These are phyloP conservation scores for Slavum lentiscoides DNA, from an alignment of 2,888 invertebrate species.

Conservation along the genomic window DNA sequence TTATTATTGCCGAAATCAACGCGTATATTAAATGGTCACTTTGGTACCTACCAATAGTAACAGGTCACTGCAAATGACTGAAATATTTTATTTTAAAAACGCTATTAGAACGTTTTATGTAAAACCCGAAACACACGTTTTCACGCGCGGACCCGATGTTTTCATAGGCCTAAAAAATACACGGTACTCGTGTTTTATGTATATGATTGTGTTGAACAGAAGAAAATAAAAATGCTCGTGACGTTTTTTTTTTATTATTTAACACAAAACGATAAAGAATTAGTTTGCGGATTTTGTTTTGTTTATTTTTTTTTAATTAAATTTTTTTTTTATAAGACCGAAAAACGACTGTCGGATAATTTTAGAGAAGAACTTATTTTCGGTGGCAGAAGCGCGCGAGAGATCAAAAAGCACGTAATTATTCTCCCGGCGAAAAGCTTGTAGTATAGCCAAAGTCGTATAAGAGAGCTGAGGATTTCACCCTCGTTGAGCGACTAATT, in stretches of 20 bases:
- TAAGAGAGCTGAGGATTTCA: background rate
- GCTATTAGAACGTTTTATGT: no score
- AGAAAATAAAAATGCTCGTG: no score
- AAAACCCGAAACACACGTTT: no score
- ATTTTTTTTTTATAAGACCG: background rate
- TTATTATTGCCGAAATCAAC: no score
- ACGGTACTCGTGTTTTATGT: no score
- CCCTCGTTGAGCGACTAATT: slow-evolving; percentile 29
- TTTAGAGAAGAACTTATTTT: slow-evolving; percentile 18
- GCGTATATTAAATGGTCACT: no score
- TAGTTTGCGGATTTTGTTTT: background rate
- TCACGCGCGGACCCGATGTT: no score
- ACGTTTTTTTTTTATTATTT: background rate
- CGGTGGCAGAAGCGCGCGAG: background rate
- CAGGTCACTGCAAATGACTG: no score
- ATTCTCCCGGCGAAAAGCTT: background rate
- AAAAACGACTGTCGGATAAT: background rate
- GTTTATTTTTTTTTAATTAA: background rate
- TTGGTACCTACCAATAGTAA: no score
- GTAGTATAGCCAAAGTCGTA: background rate
- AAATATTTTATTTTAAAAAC: no score
- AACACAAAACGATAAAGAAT: background rate
- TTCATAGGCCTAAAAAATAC: no score
- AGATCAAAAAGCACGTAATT: slow-evolving; percentile 35
- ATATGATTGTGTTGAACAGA: no score